A percentile compares a stretch with the other conserved stretches of the same genome.
These are phyloP conservation scores for Marasmarcha lunaedactyla DNA, from an alignment of 2,888 invertebrate genomes.

Conservation along the genomic window DNA sequence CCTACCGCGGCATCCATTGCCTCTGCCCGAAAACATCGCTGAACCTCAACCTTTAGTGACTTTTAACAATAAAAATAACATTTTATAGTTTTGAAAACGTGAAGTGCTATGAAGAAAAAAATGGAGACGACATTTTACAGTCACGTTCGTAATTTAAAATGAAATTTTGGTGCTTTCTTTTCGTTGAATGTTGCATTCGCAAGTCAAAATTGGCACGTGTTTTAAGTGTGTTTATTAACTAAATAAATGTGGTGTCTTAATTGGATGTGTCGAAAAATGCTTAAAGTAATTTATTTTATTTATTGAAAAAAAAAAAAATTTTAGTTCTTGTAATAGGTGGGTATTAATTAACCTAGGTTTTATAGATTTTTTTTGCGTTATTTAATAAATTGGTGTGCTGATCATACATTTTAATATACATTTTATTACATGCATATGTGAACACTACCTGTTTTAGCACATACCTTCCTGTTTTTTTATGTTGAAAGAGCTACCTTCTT, in stretches of 20 bases:
- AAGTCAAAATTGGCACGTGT: not conserved
- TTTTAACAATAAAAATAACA: conserved; percentile 8
- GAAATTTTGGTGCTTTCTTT: conserved; percentile 1
- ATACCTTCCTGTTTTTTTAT: no score
- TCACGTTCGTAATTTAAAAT: conserved; percentile 50
- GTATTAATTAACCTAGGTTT: no score
- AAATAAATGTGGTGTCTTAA: conserved; percentile 18
- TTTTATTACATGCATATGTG: no score
- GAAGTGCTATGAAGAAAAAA: conserved; percentile 19
- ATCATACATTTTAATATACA: no score
- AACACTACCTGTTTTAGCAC: no score
- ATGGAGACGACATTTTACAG: conserved; percentile 33
- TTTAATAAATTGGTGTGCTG: no score
- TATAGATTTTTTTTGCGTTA: no score
- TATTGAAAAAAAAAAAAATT: no score
- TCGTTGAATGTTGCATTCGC: not conserved
- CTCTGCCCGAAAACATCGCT: conserved; percentile 24
- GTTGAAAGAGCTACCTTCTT: no score
- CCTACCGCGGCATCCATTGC: conserved; percentile 35
- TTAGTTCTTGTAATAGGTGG: no score
- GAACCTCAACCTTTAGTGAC: conserved; percentile 1
- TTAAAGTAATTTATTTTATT: no score
- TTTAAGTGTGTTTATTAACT: conserved; percentile 1
- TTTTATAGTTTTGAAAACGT: conserved; percentile 25
- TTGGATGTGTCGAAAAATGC: not conserved